Evolutionary conservation across 2,888 invertebrate genomes (phyloP), one percentile per base, ranked within the genome.

Genomic region (Eupsilia transversa): DNA sequence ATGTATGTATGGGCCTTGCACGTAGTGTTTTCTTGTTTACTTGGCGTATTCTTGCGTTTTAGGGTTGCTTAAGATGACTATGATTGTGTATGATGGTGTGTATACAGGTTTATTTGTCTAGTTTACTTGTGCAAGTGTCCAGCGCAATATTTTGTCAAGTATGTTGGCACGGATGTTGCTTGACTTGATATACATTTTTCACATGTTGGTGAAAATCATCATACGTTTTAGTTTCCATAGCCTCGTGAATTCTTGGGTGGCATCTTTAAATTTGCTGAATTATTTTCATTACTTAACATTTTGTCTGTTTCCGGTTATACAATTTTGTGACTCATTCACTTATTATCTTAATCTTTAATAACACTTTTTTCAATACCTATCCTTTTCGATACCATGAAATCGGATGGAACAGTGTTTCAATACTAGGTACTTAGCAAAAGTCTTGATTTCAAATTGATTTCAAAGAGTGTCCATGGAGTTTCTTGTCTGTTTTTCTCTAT

Each of bases 11-110:
- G n/a, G 20, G 27, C 43, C 23, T n/a, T 35, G 41, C 63, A 46
- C 46, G 38, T n/a, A 49, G 27, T 57, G 43, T 46, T 52, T 41
- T 52, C 61, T 61, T 82, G 46, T 56, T 78, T 54, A 52, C 54
- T 49, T 41, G 3, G 27, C 33, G 35, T 77, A 56, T 74, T 56
- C 74, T 80, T 63, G 75, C 81, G 57, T 64, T 75, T 74, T 61
- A 23, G 54, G 54, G 17, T 66, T 54, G 46, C 27, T 52, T 54
- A 52, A 59, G 27, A 38, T 41, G 33, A 27, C 14, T 70, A 35
- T 41, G 43, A 52, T 43, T 54, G 46, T 80, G 73, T 59, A 33
- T 46, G 38, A 46, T 46, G 46, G 38, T 33, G 14, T 35, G 35
- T 59, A 49, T 0, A 33, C 14, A 20, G 1, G 46, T 56, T 56